Evolutionary conservation across 2,113 vertebrate genomes (phyloP), one percentile per base, ranked within the genome.

Genomic region (Sigmodon hispidus): DNA sequence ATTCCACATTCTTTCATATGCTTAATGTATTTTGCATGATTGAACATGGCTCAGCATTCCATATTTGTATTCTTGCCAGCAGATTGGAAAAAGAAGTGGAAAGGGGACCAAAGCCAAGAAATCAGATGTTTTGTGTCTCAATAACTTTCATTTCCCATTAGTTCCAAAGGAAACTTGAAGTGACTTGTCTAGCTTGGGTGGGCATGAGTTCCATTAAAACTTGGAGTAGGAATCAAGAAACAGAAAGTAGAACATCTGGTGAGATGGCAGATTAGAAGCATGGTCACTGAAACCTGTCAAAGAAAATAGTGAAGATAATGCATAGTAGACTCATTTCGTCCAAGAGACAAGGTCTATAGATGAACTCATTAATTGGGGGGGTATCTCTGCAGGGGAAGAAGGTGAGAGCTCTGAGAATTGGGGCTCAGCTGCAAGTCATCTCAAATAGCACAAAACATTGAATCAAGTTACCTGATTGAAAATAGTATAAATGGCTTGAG

Each of bases 101-200:
- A 87, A 63, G 19, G 31, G 45, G 72, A 59, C 16, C 8, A 81
- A 70, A 34, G 43, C 22, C 55, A 87, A 87, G 65, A 52, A 52
- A 5, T n/a, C 34, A n/a, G 45, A 40, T 45, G 19, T 59, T 2
- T 0, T 7, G 24, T 48, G 45, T 21, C 36, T 85, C 19, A 15
- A 65, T 75, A 72, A 67, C 48, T 89, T 65, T 80, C 36, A 80
- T 43, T 89, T 93, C 59, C 36, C n/a, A 24, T 67, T 79, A 67
- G 40, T 31, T 93, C 29, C 43, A 93, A 80, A 45, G 48, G 29
- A 91, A 88, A 89, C 40, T 43, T 81, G 65, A 80, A 95, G 86
- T 80, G 63, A 91, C 69, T 69, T 86, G 73, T 96, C 50, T 34
- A 76, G 31, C 55, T 34, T 93, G 72, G n/a, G n/a, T 91, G 43